Conservation (phyloP, 2,888 invertebrate species). For the Drosophila vallismaia region DNA sequence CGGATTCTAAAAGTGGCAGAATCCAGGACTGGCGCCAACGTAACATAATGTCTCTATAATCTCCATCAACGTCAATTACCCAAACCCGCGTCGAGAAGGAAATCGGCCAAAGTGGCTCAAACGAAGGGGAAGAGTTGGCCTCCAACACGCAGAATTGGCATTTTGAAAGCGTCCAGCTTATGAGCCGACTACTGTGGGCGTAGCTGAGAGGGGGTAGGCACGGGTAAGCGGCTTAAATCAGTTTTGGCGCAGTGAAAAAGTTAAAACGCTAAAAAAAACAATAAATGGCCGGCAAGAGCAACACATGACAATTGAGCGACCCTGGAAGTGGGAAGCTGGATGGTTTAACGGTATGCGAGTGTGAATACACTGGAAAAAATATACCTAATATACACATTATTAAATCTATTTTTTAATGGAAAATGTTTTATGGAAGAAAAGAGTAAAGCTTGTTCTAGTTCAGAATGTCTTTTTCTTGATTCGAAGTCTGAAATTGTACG, state of each 20-base stretch:
- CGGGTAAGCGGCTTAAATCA: constrained; percentile 76
- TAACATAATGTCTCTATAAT: constrained; percentile 57
- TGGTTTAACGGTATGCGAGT: background rate
- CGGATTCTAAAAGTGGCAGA: background rate
- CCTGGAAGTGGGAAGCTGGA: background rate
- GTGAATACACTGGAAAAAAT: background rate
- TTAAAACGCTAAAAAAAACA: constrained; percentile 48
- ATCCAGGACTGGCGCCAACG: constrained; percentile 5
- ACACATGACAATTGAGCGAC: constrained; percentile 25
- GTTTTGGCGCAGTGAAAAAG: constrained; percentile 57
- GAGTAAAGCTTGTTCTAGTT: no score
- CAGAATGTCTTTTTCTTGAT: no score
- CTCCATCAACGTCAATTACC: constrained; percentile 74
- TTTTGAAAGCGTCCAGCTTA: constrained; percentile 41
- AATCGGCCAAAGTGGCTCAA: background rate
- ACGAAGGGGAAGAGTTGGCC: background rate
- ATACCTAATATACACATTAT: background rate
- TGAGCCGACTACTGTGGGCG: constrained; percentile 7
- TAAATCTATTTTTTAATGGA: background rate
- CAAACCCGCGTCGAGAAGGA: constrained; percentile 53
- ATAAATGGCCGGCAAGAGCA: constrained; percentile 29
- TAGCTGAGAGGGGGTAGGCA: background rate
- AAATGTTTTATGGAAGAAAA: background rate
- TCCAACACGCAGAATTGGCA: constrained; percentile 52
- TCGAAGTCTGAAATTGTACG: no score